These are phyloP conservation scores for Ictalurus furcatus DNA, from an alignment of 2,113 vertebrate genomes.

Conservation along the genomic window DNA sequence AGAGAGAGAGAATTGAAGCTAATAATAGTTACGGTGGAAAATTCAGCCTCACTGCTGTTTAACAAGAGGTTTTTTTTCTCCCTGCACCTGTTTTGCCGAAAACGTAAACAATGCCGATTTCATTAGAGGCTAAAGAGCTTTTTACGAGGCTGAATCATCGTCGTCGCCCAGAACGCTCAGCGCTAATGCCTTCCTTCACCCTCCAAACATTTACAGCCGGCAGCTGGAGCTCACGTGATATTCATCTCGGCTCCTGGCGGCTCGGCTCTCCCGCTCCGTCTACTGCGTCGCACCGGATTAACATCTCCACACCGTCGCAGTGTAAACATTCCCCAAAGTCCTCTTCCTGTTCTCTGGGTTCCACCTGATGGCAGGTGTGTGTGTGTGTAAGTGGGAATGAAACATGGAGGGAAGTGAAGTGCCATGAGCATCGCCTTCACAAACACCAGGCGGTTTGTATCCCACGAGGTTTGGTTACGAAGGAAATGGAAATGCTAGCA, in stretches of 20 bases:
- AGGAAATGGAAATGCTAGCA: not conserved
- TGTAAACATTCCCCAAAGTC: not conserved
- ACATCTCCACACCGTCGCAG: not conserved
- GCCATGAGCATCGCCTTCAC: not conserved
- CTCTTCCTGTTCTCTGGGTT: not conserved
- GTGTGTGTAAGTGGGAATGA: not conserved
- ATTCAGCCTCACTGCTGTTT: slow-evolving; percentile 39
- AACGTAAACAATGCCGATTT: slow-evolving; percentile 40
- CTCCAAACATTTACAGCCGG: slow-evolving; percentile 35
- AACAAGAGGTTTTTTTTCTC: slow-evolving; percentile 21
- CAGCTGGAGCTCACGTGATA: slow-evolving; percentile 31
- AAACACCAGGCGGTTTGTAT: not conserved
- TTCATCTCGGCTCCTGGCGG: not conserved
- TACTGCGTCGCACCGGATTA: not conserved
- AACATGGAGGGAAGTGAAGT: not conserved
- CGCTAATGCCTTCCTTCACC: slow-evolving; percentile 33
- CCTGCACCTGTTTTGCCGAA: slow-evolving; percentile 41
- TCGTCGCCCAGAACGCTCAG: slow-evolving; percentile 10
- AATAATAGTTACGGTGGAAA: slow-evolving; percentile 44
- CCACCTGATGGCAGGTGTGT: not conserved
- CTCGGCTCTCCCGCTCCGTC: not conserved
- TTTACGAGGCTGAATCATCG: slow-evolving; percentile 42
- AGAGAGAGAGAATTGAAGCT: not conserved
- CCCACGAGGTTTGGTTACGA: not conserved
- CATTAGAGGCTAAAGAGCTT: slow-evolving; percentile 42